Evolutionary conservation across 2,113 vertebrate genomes (phyloP).

Genomic region (Protobothrops flavoviridis): DNA sequence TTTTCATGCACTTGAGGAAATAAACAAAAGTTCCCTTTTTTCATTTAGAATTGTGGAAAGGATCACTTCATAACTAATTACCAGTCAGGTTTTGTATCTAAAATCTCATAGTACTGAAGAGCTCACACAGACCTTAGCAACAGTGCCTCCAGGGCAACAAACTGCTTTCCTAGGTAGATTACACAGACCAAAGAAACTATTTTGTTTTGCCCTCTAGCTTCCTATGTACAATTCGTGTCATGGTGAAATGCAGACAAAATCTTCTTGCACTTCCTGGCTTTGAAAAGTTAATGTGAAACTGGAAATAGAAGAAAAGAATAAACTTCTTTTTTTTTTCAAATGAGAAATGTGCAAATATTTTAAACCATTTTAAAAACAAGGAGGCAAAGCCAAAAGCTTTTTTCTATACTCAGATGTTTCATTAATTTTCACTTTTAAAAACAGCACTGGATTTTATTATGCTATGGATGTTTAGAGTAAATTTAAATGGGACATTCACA

Average conservation of each 20-base stretch:
- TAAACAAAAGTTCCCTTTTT: conserved; percentile 19
- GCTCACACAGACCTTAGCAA: conserved; percentile 23
- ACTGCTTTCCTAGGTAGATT: conserved; percentile 53
- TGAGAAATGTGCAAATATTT: neutral
- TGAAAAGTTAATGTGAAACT: conserved; percentile 40
- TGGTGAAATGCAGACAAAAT: conserved; percentile 60
- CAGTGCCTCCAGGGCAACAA: conserved; percentile 50
- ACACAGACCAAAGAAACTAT: conserved; percentile 60
- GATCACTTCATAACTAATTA: neutral
- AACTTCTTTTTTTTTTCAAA: neutral
- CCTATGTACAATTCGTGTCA: conserved; percentile 55
- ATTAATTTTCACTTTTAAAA: neutral
- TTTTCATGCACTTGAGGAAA: conserved; percentile 17
- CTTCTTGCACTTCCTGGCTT: conserved; percentile 43
- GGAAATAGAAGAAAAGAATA: neutral
- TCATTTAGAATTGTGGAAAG: conserved; percentile 33
- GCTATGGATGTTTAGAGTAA: neutral
- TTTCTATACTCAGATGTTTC: neutral
- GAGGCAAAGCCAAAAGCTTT: neutral
- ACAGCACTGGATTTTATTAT: neutral
- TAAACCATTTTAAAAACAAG: neutral
- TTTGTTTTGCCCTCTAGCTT: conserved; percentile 68
- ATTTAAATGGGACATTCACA: neutral
- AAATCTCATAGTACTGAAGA: conserved; percentile 40
- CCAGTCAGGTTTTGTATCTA: conserved; percentile 19